These are phyloP conservation scores for Smutsia temminckii DNA, from an alignment of 2,797 vertebrate species.

Conservation along the genomic window DNA sequence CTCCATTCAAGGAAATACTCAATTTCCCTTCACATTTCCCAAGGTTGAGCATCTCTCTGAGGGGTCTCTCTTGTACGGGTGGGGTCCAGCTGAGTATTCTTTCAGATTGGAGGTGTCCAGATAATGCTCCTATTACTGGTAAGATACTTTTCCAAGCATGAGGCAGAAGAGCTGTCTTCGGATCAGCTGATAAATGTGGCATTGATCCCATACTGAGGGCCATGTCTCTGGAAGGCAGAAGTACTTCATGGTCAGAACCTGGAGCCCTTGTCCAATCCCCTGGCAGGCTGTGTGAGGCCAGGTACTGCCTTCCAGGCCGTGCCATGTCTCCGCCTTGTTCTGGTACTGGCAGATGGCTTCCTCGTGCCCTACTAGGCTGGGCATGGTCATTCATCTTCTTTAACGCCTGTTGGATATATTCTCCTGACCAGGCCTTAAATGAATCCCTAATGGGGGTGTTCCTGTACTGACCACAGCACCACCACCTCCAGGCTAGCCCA, in stretches of 20 bases:
- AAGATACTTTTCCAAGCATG: background rate
- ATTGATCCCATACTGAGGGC: fast-evolving
- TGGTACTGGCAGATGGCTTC: background rate
- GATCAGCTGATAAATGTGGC: background rate
- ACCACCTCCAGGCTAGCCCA: background rate
- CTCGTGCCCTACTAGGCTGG: background rate
- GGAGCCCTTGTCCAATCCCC: background rate
- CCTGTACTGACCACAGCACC: background rate
- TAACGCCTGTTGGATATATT: background rate
- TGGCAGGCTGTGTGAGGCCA: background rate
- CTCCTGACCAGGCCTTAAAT: background rate
- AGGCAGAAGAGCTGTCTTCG: background rate
- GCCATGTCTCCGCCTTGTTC: background rate
- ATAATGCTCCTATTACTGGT: background rate
- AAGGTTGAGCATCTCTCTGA: background rate
- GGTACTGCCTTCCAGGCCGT: background rate
- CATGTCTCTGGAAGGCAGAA: background rate
- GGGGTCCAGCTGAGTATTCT: background rate
- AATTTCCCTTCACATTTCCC: background rate
- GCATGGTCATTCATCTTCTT: background rate
- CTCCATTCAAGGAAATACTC: background rate
- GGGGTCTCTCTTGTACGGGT: background rate
- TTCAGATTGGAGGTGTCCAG: background rate
- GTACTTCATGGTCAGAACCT: background rate
- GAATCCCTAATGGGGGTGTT: background rate